phyloP scores from a whole-genome alignment of 2,888 invertebrate genomes.

The Eledona agricola region DNA sequence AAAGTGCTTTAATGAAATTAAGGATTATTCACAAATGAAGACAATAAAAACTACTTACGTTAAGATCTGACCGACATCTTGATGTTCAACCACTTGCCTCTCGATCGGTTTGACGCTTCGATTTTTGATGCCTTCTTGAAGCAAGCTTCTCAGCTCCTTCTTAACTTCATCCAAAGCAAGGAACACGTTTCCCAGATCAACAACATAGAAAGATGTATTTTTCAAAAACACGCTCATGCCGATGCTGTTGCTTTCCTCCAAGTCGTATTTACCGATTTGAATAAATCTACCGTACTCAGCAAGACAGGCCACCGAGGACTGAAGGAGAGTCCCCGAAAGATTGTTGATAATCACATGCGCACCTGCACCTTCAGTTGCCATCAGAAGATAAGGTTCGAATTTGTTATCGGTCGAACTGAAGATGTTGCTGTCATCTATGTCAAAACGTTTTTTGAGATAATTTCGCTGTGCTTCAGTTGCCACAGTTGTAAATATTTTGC shows the following conservation, averaged over 20 bases:
- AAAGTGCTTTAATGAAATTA: slow-evolving; percentile 47
- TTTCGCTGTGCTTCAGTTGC: slow-evolving; percentile 61
- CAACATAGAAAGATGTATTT: slow-evolving; percentile 81
- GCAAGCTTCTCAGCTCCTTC: slow-evolving; percentile 64
- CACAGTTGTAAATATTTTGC: slow-evolving; percentile 71
- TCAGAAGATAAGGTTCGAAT: slow-evolving; percentile 86
- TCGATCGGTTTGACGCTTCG: slow-evolving; percentile 76
- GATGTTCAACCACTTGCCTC: slow-evolving; percentile 69
- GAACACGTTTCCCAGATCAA: slow-evolving; percentile 77
- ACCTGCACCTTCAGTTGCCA: slow-evolving; percentile 83
- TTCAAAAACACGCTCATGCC: slow-evolving; percentile 79
- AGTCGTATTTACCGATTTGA: slow-evolving; percentile 87
- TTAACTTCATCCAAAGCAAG: slow-evolving; percentile 65
- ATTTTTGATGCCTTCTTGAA: slow-evolving; percentile 71
- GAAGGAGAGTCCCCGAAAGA: slow-evolving; percentile 87
- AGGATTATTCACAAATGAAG: slow-evolving; percentile 16
- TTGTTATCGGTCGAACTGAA: slow-evolving; percentile 66
- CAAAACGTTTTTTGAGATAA: slow-evolving; percentile 54
- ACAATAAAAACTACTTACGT: slow-evolving; percentile 57
- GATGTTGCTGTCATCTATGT: slow-evolving; percentile 53
- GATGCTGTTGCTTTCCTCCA: slow-evolving; percentile 73
- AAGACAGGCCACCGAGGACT: slow-evolving; percentile 72
- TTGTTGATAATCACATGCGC: slow-evolving; percentile 93
- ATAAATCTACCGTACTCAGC: slow-evolving; percentile 74
- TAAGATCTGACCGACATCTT: slow-evolving; percentile 75